Evolutionary conservation across 1,140 invertebrate genomes (phyloP).

Genomic region (Drosophila elegans): DNA sequence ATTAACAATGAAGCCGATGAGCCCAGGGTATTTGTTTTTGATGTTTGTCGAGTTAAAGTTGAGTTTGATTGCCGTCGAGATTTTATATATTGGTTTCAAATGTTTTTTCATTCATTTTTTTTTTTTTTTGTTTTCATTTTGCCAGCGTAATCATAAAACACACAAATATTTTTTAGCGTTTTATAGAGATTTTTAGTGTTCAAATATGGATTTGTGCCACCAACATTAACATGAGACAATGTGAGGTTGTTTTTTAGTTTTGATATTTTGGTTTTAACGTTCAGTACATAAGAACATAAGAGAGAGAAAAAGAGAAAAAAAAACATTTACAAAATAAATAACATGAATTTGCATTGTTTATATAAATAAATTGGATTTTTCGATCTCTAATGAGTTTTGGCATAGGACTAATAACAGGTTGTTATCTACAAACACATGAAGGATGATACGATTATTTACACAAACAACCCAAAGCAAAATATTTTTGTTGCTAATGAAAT

Average conservation of each 20-base stretch:
- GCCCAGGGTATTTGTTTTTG: conserved; percentile 45
- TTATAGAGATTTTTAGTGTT: conserved; percentile 40
- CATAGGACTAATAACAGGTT: conserved; percentile 2
- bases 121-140: conserved; percentile 29
- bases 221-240: conserved; percentile 77
- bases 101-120: conserved; percentile 15
- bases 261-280: conserved; percentile 61
- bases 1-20: conserved; percentile 64
- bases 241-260: conserved; percentile 58
- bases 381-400: conserved; percentile 14
- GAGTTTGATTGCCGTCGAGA: conserved; percentile 28
- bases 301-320: conserved; percentile 83
- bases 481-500: conserved; percentile 11
- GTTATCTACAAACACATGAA: conserved; percentile 17
- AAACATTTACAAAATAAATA: conserved; percentile 84
- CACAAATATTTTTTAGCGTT: conserved; percentile 49
- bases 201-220: conserved; percentile 75
- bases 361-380: conserved; percentile 26
- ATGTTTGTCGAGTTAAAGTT: conserved; percentile 45
- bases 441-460: conserved; percentile 25
- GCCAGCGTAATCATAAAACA: conserved; percentile 46
- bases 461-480: conserved; percentile 25
- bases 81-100: conserved; percentile 34
- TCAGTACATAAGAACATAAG: conserved; percentile 75
- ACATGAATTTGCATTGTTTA: conserved; percentile 51